A percentile compares a stretch with the other conserved stretches of the same genome.
Evolutionary conservation across 2,113 vertebrate species (phyloP).

Genomic region (Laticauda colubrina): DNA sequence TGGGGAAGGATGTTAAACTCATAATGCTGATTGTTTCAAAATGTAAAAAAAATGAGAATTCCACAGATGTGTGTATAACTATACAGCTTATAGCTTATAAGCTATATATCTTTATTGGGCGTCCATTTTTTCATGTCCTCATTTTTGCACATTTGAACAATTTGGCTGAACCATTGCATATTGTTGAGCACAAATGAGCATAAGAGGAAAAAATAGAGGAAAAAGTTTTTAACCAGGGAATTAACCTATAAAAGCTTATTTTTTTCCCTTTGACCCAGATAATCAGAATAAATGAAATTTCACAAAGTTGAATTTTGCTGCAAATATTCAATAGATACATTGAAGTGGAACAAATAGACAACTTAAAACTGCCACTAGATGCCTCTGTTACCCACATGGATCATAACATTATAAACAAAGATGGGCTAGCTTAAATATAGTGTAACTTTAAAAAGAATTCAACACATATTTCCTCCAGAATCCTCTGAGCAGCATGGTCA

Average conservation of each 20-base stretch:
- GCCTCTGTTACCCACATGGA: slow-evolving; percentile 12
- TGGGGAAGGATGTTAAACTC: background rate
- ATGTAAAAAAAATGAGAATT: background rate
- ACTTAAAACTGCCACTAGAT: background rate
- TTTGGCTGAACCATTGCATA: background rate
- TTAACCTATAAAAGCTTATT: background rate
- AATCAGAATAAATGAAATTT: background rate
- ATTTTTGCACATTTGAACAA: background rate
- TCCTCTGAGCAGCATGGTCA: background rate
- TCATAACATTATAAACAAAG: background rate
- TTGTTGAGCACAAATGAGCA: background rate
- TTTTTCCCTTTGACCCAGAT: background rate
- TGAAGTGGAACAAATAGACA: background rate
- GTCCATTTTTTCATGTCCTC: background rate
- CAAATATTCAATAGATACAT: background rate
- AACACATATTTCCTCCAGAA: background rate
- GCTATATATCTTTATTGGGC: no score
- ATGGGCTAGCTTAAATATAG: background rate
- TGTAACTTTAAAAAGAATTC: background rate
- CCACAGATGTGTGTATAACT: background rate
- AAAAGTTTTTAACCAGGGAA: background rate
- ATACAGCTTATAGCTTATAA: background rate
- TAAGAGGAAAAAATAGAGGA: no score
- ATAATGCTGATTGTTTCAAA: background rate
- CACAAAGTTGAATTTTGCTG: background rate